Evolutionary conservation across 2,113 vertebrate species (phyloP), one percentile per base, ranked within the genome.

Genomic region (Centrocercus urophasianus): DNA sequence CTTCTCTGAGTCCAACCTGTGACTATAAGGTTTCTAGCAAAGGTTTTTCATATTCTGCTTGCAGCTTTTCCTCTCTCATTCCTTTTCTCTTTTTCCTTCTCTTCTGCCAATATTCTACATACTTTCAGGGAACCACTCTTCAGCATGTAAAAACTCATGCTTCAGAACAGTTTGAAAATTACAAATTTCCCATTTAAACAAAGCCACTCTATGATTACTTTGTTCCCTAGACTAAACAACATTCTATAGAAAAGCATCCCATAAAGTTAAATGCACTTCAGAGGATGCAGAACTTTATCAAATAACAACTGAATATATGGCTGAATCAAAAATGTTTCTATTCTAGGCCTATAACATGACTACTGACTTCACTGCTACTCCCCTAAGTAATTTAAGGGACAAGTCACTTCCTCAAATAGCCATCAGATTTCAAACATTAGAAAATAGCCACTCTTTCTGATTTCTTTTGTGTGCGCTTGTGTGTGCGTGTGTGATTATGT

Each of bases 131-230:
- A 71, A 32, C 14, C 14, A 40, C 28, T 10, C 11, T 40, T 77
- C 20, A 36, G 47, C 32, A 34, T 25, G 7, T 77, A 63, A 59
- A 77, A 52, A 13, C 1, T 32, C 34, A 19, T 0, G 0, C 19
- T 78, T 59, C 34, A 60, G 30, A n/a, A 52, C 20, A 50, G 24
- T 36, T 30, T 52, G 24, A 32, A 80, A 76, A 90, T 84, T 63
- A 25, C 21, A 34, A 8, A 67, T 84, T 90, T 80, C 18, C 20
- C 10, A 72, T 71, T 54, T 50, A 50, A 87, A 15, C 34, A n/a
- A 83, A 83, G 42, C 75, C 13, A 60, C 6, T 42, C 15, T 67
- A 0, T 74, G 38, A 11, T 83, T 89, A 38, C 56, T 83, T 79
- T 86, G 14, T 71, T 80, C 25, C 63, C 13, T 66, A 47, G 22